A percentile compares a stretch with the other conserved stretches of the same genome.
These are phyloP conservation scores for Papilio demoleus DNA, from an alignment of 2,888 invertebrate species.

Conservation along the genomic window DNA sequence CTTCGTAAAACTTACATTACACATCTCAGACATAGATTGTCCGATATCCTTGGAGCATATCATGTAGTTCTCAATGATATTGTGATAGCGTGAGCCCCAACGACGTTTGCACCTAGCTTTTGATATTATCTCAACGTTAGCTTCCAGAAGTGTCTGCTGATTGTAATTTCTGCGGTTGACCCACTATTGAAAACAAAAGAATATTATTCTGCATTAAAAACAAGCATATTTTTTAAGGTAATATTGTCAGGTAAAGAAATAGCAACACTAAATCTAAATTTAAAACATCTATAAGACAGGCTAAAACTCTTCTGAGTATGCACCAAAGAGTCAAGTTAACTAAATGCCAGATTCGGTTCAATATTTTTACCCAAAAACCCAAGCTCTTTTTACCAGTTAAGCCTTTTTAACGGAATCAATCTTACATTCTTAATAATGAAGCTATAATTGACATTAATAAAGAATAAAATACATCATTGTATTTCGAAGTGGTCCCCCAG, in stretches of 20 bases:
- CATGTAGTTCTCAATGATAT: constrained; percentile 77
- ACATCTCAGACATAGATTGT: constrained; percentile 74
- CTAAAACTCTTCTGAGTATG: too few species aligned
- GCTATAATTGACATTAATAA: too few species aligned
- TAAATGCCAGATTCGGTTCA: too few species aligned
- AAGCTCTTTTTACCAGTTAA: too few species aligned
- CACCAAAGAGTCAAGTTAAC: too few species aligned
- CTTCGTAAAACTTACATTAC: constrained; percentile 60
- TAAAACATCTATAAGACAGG: too few species aligned
- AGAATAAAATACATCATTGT: constrained; percentile 64
- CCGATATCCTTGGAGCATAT: constrained; percentile 74
- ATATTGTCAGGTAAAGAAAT: too few species aligned
- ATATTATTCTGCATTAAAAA: not conserved
- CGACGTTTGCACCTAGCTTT: constrained; percentile 70
- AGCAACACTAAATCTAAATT: too few species aligned
- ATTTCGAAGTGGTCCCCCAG: constrained; percentile 69
- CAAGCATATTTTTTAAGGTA: too few species aligned
- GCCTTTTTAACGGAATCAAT: too few species aligned
- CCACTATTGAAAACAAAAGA: constrained; percentile 55
- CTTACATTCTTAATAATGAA: too few species aligned
- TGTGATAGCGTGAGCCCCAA: constrained; percentile 70
- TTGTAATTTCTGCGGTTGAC: constrained; percentile 63
- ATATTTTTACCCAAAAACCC: too few species aligned
- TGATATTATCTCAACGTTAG: constrained; percentile 65
- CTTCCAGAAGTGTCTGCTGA: constrained; percentile 64